phyloP scores from a whole-genome alignment of 2,113 vertebrate species.

The Dunckerocampus dactyliophorus region DNA sequence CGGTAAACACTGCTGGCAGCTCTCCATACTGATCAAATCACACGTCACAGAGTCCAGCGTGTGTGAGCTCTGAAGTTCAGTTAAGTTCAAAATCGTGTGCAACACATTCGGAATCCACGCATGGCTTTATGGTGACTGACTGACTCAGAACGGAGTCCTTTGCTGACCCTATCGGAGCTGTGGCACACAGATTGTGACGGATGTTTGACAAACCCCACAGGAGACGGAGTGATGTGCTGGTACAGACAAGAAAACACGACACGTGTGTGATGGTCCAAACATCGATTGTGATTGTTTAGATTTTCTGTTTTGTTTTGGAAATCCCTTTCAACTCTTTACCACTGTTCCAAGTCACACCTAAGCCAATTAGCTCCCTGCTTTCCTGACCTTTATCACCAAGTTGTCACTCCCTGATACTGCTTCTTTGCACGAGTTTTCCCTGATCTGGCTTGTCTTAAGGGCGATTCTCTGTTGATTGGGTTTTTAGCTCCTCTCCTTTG shows the following conservation, averaged over 20 bases:
- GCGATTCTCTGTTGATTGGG: too few species aligned
- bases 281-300: neutral
- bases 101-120: constrained; percentile 1
- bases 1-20: constrained; percentile 58
- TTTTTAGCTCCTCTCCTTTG: too few species aligned
- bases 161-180: neutral
- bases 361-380: neutral
- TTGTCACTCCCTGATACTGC: neutral
- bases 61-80: constrained; percentile 38
- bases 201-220: constrained; percentile 59
- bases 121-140: constrained; percentile 14
- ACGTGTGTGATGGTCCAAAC: neutral
- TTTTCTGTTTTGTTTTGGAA: neutral
- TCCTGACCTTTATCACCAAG: neutral
- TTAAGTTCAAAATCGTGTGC: constrained; percentile 38
- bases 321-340: neutral
- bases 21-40: constrained; percentile 60
- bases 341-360: too few species aligned
- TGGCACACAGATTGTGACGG: constrained; percentile 51
- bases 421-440: too few species aligned
- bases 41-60: constrained; percentile 35
- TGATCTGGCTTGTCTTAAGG: too few species aligned
- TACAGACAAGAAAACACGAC: constrained; percentile 41
- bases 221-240: constrained; percentile 61
- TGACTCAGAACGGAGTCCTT: constrained; percentile 4